These are phyloP conservation scores for Ophion obscuratus DNA, from an alignment of 2,888 invertebrate species.

Conservation along the genomic window DNA sequence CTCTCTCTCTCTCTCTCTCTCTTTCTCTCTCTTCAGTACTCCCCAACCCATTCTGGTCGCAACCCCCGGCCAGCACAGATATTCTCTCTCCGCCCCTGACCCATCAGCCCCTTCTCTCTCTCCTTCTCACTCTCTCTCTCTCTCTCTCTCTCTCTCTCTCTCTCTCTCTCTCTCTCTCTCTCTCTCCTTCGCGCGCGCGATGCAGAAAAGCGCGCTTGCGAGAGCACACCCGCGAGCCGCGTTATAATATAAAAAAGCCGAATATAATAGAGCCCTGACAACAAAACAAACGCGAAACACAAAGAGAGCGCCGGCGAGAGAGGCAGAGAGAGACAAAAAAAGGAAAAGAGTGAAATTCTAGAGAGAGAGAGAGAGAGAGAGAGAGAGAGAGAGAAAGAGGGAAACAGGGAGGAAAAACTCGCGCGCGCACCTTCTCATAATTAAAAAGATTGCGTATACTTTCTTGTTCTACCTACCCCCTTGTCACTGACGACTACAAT, in stretches of 20 bases:
- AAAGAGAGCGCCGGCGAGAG: constrained; percentile 74
- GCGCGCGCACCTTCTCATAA: constrained; percentile 72
- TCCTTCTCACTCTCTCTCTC: constrained; percentile 61
- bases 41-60: constrained; percentile 49
- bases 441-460: constrained; percentile 75
- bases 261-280: constrained; percentile 82
- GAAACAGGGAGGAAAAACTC: constrained; percentile 1
- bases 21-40: constrained; percentile 73
- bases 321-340: constrained; percentile 62
- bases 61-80: constrained; percentile 60
- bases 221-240: constrained; percentile 69
- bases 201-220: constrained; percentile 54
- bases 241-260: constrained; percentile 76
- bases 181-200: constrained; percentile 52
- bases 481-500: constrained; percentile 50
- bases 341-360: constrained; percentile 35
- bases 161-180: constrained; percentile 63
- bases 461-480: constrained; percentile 49
- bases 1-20: constrained; percentile 78
- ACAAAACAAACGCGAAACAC: constrained; percentile 84
- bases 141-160: constrained; percentile 66
- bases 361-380: constrained; percentile 71
- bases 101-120: constrained; percentile 75
- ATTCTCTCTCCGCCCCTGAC: constrained; percentile 77
- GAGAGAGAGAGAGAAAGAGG: constrained; percentile 13